phyloP scores from a whole-genome alignment of 2,797 vertebrate genomes.

The Microctenopoma steveboyesi region DNA sequence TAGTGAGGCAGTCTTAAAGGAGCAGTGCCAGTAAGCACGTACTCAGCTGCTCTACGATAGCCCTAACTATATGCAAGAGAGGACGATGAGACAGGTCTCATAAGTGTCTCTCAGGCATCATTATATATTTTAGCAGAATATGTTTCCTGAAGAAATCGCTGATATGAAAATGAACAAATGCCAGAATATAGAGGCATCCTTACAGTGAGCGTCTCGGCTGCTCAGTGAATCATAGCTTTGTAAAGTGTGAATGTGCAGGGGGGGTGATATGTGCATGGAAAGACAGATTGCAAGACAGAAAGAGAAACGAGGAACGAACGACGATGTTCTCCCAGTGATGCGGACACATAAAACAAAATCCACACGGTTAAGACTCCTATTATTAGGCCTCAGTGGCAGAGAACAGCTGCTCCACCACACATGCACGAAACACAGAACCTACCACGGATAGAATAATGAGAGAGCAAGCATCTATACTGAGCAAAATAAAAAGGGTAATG shows the following conservation, averaged over 20 bases:
- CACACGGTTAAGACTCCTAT: constrained; percentile 76
- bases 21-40: constrained; percentile 59
- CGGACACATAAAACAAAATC: constrained; percentile 73
- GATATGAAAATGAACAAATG: constrained; percentile 12
- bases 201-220: background rate
- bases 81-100: constrained; percentile 57
- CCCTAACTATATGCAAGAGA: constrained; percentile 68
- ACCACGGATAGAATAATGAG: constrained; percentile 80
- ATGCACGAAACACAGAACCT: constrained; percentile 72
- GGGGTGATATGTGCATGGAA: background rate
- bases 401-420: constrained; percentile 83
- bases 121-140: constrained; percentile 21
- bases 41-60: constrained; percentile 59
- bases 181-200: constrained; percentile 11
- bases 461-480: constrained; percentile 39
- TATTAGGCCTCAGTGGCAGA: constrained; percentile 81
- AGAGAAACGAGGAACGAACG: background rate
- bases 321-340: constrained; percentile 47
- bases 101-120: constrained; percentile 41
- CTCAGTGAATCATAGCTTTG: constrained; percentile 34
- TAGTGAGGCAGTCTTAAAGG: constrained; percentile 84
- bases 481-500: constrained; percentile 28
- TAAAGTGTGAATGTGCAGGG: constrained; percentile 11
- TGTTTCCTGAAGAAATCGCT: constrained; percentile 11
- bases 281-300: constrained; percentile 9